Percentiles rank a stretch among this genome's conserved stretches.
Evolutionary conservation across 2,888 invertebrate species (phyloP).

Genomic region (Matsumyia berberina): DNA sequence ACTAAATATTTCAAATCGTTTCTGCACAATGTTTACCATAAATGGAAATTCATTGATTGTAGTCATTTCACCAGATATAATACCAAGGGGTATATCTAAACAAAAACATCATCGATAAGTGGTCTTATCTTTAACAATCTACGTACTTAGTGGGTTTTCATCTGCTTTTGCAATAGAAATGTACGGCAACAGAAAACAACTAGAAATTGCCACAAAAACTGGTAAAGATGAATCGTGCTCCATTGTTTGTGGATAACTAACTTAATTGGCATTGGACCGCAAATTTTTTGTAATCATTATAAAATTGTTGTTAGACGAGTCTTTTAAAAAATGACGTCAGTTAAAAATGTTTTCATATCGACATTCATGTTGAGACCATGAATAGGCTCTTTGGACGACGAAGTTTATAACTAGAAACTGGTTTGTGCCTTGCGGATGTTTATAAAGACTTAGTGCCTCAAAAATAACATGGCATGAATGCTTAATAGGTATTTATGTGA

Average conservation of each 20-base stretch:
- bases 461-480: too few species aligned
- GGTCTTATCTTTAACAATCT: too few species aligned
- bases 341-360: too few species aligned
- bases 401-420: too few species aligned
- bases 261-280: not conserved
- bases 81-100: not conserved
- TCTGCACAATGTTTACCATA: constrained; percentile 18
- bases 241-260: not conserved
- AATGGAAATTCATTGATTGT: constrained; percentile 22
- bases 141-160: not conserved
- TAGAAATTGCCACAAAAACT: not conserved
- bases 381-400: too few species aligned
- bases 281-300: not conserved
- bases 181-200: not conserved
- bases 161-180: not conserved
- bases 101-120: too few species aligned
- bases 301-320: not conserved
- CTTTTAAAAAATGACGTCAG: not conserved
- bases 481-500: too few species aligned
- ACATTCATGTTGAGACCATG: too few species aligned
- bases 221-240: not conserved
- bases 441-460: too few species aligned
- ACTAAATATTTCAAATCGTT: too few species aligned
- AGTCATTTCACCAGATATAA: not conserved
- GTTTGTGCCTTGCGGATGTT: too few species aligned